A percentile compares a stretch with the other conserved stretches of the same genome.
phyloP scores from a whole-genome alignment of 64 coral and sea anemone species.

The Orbicella faveolata region DNA sequence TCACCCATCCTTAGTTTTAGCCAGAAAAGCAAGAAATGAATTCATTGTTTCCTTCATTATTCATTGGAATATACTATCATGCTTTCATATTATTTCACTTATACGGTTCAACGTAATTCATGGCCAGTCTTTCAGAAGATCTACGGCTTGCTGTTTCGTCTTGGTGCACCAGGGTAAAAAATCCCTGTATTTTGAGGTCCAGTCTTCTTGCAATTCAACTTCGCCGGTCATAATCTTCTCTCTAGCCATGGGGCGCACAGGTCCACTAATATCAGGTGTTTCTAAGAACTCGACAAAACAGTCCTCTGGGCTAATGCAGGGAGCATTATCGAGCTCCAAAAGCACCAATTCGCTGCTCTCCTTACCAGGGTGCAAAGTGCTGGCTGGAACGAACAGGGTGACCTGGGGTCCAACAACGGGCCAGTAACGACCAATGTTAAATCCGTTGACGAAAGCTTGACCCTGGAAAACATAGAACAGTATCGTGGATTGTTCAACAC shows the following conservation, averaged over 20 bases:
- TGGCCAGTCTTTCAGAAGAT: background rate
- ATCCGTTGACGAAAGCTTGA: slow-evolving; percentile 87
- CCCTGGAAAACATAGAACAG: slow-evolving; percentile 27
- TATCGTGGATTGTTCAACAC: background rate
- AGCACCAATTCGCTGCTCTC: slow-evolving; percentile 59
- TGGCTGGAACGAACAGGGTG: slow-evolving; percentile 74
- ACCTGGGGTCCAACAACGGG: slow-evolving; percentile 74
- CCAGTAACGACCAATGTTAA: slow-evolving; percentile 93
- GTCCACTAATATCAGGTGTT: slow-evolving; percentile 56
- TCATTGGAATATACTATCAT: no score
- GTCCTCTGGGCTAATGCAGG: slow-evolving; percentile 51
- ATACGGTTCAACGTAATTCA: background rate
- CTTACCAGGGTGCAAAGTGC: slow-evolving; percentile 37
- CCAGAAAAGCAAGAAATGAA: no score
- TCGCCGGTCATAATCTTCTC: background rate
- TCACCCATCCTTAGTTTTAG: no score
- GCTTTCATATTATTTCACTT: background rate
- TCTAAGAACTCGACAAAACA: slow-evolving; percentile 72
- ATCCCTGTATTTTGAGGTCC: slow-evolving; percentile 22
- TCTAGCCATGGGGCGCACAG: slow-evolving; percentile 45
- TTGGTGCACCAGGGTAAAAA: background rate
- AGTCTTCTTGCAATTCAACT: background rate
- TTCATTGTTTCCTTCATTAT: no score
- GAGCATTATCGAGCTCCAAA: slow-evolving; percentile 78
- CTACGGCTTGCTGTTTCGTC: background rate